Conservation (phyloP, 2,797 vertebrate species). For the Staurois parvus region DNA sequence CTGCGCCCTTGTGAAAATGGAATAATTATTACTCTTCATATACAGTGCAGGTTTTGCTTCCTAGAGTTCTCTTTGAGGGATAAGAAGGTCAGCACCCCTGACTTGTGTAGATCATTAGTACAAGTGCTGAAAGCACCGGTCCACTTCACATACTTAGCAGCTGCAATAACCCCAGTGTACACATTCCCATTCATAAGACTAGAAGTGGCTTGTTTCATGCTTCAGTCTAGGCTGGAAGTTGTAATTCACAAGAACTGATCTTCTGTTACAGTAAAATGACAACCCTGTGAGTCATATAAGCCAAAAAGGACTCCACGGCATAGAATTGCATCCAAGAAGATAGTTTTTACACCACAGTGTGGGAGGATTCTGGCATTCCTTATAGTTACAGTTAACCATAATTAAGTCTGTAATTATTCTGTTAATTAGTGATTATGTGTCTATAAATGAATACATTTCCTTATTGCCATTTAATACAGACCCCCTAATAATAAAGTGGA, state of each 20-base stretch:
- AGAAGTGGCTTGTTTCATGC: constrained; percentile 7
- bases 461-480: too few species aligned
- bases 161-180: background rate
- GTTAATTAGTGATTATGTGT: background rate
- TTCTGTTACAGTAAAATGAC: background rate
- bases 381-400: background rate
- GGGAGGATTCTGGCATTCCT: background rate
- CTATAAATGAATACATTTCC: too few species aligned
- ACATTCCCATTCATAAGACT: background rate
- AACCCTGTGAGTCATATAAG: background rate
- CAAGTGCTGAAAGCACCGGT: background rate
- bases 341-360: background rate
- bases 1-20: background rate
- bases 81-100: background rate
- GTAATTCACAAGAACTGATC: background rate
- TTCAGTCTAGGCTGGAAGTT: background rate
- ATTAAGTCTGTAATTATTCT: background rate
- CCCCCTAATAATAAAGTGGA: too few species aligned
- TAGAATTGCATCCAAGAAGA: background rate
- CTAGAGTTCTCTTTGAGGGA: background rate
- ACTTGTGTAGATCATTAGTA: background rate
- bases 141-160: background rate
- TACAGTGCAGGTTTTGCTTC: background rate
- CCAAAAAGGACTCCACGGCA: background rate
- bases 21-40: background rate